Evolutionary conservation across 2,888 invertebrate genomes (phyloP).

Genomic region (Hypsopygia costalis): DNA sequence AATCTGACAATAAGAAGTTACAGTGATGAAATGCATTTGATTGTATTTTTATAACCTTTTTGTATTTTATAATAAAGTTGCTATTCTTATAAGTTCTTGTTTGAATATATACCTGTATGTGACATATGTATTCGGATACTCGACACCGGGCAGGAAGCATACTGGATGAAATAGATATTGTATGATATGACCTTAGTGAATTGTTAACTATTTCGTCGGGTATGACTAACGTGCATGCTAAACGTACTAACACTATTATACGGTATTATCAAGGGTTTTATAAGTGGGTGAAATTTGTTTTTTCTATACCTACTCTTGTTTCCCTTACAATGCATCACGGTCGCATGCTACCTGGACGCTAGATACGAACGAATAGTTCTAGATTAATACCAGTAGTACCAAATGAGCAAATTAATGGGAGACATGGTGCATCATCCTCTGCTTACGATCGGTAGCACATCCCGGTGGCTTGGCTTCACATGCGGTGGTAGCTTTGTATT

Average conservation of each 20-base stretch:
- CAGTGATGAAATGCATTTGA: conserved; percentile 78
- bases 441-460: conserved; percentile 64
- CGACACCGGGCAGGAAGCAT: not conserved
- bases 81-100: conserved; percentile 69
- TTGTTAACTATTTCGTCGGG: not conserved
- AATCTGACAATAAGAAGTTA: conserved; percentile 59
- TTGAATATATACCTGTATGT: conserved; percentile 22
- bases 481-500: conserved; percentile 60
- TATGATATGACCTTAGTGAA: not conserved
- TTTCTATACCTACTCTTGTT: conserved; percentile 1
- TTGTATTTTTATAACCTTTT: conserved; percentile 80
- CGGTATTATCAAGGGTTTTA: not conserved
- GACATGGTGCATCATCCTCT: conserved; percentile 78
- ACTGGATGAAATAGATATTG: conserved; percentile 5
- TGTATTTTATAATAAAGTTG: conserved; percentile 79
- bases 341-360: conserved; percentile 51
- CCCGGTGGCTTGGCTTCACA: conserved; percentile 63
- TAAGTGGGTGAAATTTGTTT: conserved; percentile 1
- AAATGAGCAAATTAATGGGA: conserved; percentile 69
- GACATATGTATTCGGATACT: no score
- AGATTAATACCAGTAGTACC: conserved; percentile 42
- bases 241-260: conserved; percentile 3
- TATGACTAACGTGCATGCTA: conserved; percentile 5
- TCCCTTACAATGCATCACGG: conserved; percentile 19
- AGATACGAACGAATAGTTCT: conserved; percentile 28